phyloP scores from a whole-genome alignment of 2,113 vertebrate species.

The Platycercus adscitus region DNA sequence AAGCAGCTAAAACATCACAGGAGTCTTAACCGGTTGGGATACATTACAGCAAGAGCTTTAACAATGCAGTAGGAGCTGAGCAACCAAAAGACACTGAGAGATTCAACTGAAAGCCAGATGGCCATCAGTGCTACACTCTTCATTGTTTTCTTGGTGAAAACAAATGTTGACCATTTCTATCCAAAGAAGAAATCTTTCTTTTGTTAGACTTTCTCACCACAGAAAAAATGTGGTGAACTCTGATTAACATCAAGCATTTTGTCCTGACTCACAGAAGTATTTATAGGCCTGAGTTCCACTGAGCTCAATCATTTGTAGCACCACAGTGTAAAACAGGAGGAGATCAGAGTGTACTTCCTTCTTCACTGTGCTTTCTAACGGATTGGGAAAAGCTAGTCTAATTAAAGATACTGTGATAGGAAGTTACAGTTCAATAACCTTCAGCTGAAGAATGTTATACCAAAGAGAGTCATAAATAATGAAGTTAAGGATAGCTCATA shows the following conservation, averaged over 20 bases:
- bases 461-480: conserved; percentile 36
- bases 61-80: neutral
- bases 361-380: fast-evolving
- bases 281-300: neutral
- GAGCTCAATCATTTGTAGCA: neutral
- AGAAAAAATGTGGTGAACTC: neutral
- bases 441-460: neutral
- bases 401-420: conserved; percentile 53
- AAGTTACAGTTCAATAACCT: conserved; percentile 43
- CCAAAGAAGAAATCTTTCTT: neutral
- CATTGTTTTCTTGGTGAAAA: neutral
- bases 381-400: neutral
- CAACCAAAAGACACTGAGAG: neutral
- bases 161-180: neutral
- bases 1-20: neutral
- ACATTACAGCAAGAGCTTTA: neutral
- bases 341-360: neutral
- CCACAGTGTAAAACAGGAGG: neutral
- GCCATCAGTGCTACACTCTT: neutral
- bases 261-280: neutral
- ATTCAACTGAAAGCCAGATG: neutral
- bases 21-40: neutral
- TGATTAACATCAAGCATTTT: neutral
- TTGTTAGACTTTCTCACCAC: neutral
- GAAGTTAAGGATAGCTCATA: conserved; percentile 27